Conservation (phyloP, 1,140 invertebrate genomes). For the Uloborus diversus region DNA sequence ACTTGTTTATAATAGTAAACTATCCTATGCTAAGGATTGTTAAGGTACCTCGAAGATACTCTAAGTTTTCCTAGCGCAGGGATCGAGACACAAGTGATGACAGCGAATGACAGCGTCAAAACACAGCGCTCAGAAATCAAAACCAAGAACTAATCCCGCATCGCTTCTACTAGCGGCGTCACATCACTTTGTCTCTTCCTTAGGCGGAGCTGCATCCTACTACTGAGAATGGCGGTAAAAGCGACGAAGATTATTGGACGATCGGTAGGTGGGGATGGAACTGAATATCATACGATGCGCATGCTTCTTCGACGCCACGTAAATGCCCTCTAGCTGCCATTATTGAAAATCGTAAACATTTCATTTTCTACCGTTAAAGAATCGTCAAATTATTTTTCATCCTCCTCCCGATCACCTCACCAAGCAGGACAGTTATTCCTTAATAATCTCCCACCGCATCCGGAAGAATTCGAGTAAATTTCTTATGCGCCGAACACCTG, state of each 20-base stretch:
- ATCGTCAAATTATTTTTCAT: no score
- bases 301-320: background rate
- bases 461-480: background rate
- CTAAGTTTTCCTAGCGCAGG: no score
- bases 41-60: no score
- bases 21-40: background rate
- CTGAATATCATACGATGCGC: conserved; percentile 36
- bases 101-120: conserved; percentile 5
- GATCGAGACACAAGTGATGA: background rate
- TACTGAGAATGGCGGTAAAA: conserved; percentile 49
- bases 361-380: background rate
- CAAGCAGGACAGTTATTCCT: no score
- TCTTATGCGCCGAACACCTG: background rate
- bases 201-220: conserved; percentile 13
- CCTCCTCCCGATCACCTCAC: no score
- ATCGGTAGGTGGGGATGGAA: conserved; percentile 35
- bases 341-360: conserved; percentile 53
- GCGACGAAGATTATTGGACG: conserved; percentile 14
- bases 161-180: background rate
- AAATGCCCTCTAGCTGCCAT: conserved; percentile 2
- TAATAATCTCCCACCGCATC: no score
- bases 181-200: background rate
- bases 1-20: no score
- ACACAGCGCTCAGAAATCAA: conserved; percentile 4
- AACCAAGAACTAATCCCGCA: background rate